Conservation (phyloP, 1,140 invertebrate genomes). For the Anthonomus grandis region DNA sequence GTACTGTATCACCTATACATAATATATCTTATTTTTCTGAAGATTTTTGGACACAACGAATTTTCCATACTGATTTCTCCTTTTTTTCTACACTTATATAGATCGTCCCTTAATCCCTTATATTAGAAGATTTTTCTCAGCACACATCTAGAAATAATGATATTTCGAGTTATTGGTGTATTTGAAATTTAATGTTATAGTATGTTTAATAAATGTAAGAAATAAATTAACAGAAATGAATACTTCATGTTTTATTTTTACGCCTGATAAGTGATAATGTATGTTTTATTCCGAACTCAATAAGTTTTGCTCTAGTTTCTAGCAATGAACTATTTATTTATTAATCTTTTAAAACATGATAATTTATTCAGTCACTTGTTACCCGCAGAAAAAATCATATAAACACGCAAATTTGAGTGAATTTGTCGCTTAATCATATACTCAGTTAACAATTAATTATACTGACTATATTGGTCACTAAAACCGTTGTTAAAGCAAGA, state of each 20-base stretch:
- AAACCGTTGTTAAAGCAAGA: too few relatives aligned
- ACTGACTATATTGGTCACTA: too few relatives aligned
- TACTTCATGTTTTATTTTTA: constrained; percentile 5
- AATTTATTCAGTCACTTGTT: too few relatives aligned
- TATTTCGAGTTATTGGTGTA: constrained; percentile 44
- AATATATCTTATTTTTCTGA: constrained; percentile 11
- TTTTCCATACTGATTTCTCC: constrained; percentile 7
- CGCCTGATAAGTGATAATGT: too few relatives aligned
- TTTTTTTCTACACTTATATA: constrained; percentile 30
- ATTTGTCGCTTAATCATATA: too few relatives aligned
- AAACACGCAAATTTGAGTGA: too few relatives aligned
- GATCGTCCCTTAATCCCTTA: constrained; percentile 20
- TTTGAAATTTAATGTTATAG: constrained; percentile 44
- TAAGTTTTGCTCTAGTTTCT: too few relatives aligned
- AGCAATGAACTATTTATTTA: too few relatives aligned
- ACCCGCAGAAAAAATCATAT: too few relatives aligned
- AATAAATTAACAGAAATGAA: constrained; percentile 22
- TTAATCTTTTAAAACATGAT: too few relatives aligned
- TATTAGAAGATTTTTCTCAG: constrained; percentile 31
- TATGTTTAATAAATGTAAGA: constrained; percentile 42
- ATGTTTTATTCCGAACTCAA: too few relatives aligned
- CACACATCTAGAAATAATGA: constrained; percentile 32
- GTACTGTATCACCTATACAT: constrained; percentile 22
- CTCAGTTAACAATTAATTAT: too few relatives aligned
- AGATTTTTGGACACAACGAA: constrained; percentile 16